Evolutionary conservation across 2,888 invertebrate species (phyloP).

Genomic region (Polymixis lichenea): DNA sequence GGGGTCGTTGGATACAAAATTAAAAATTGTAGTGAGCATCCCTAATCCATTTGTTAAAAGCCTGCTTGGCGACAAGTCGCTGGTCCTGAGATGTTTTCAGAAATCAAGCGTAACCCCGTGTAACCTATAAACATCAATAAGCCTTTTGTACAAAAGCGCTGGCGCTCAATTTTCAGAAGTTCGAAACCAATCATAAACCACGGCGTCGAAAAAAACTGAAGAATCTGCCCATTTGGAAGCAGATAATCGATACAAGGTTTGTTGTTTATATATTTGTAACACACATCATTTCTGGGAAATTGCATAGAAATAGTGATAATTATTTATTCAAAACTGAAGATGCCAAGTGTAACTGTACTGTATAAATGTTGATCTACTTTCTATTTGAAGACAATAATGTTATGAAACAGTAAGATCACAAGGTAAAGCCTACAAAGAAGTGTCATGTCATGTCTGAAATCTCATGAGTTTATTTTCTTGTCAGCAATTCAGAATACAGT

Average conservation of each 20-base stretch:
- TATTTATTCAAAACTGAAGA: slow-evolving; percentile 14
- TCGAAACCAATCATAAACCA: slow-evolving; percentile 76
- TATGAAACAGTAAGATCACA: slow-evolving; percentile 53
- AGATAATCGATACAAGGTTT: slow-evolving; percentile 80
- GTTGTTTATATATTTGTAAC: slow-evolving; percentile 38
- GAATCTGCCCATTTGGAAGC: slow-evolving; percentile 78
- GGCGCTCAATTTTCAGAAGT: slow-evolving; percentile 66
- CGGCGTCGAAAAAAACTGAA: slow-evolving; percentile 83
- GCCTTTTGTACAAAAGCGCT: slow-evolving; percentile 64
- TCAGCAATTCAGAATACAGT: background rate
- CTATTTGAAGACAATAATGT: slow-evolving; percentile 30
- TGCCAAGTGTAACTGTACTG: background rate
- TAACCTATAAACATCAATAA: slow-evolving; percentile 66
- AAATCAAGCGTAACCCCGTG: slow-evolving; percentile 45
- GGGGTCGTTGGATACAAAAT: slow-evolving; percentile 22
- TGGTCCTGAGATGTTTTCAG: slow-evolving; percentile 49
- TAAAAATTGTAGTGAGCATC: slow-evolving; percentile 8
- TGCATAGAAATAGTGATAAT: background rate
- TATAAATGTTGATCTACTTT: slow-evolving; percentile 33
- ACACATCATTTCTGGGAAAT: background rate
- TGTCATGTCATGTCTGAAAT: slow-evolving; percentile 22
- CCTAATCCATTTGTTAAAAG: slow-evolving; percentile 31
- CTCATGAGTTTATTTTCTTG: background rate
- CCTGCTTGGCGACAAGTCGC: slow-evolving; percentile 29
- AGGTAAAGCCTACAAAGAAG: slow-evolving; percentile 27